These are phyloP conservation scores for Lota lota DNA, from an alignment of 2,113 vertebrate species.

Conservation along the genomic window DNA sequence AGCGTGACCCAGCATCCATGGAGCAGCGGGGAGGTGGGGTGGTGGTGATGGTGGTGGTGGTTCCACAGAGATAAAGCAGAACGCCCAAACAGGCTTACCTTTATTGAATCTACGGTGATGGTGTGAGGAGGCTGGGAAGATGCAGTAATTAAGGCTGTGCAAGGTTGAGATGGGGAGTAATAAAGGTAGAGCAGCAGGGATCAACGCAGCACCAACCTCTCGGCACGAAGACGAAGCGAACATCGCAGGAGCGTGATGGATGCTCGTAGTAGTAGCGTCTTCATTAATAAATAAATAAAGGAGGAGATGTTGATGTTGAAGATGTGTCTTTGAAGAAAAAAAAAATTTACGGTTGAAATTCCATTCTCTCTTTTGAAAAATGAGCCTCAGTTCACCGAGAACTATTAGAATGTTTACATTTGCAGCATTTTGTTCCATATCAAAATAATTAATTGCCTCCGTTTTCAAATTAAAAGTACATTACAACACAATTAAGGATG, in stretches of 20 bases:
- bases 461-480: constrained; percentile 81
- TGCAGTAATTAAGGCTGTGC: constrained; percentile 59
- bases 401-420: constrained; percentile 82
- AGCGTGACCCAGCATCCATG: too few species aligned
- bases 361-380: constrained; percentile 74
- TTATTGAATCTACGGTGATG: constrained; percentile 69
- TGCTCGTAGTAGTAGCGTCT: too few species aligned
- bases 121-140: constrained; percentile 55
- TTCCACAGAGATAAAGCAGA: constrained; percentile 26
- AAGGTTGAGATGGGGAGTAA: constrained; percentile 65
- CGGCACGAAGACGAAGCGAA: constrained; percentile 54
- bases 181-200: constrained; percentile 42
- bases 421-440: constrained; percentile 75
- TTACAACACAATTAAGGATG: constrained; percentile 80
- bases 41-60: constrained; percentile 9
- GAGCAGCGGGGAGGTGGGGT: not conserved
- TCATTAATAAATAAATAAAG: constrained; percentile 10
- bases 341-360: constrained; percentile 67
- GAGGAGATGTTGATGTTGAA: too few species aligned
- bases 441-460: constrained; percentile 79
- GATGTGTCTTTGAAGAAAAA: not conserved
- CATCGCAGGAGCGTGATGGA: too few species aligned
- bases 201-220: constrained; percentile 55
- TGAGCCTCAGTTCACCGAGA: constrained; percentile 63
- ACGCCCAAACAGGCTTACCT: constrained; percentile 66